Evolutionary conservation across 1,140 invertebrate species (phyloP), one percentile per base, ranked within the genome.

Genomic region (Tetragnatha versicolor): DNA sequence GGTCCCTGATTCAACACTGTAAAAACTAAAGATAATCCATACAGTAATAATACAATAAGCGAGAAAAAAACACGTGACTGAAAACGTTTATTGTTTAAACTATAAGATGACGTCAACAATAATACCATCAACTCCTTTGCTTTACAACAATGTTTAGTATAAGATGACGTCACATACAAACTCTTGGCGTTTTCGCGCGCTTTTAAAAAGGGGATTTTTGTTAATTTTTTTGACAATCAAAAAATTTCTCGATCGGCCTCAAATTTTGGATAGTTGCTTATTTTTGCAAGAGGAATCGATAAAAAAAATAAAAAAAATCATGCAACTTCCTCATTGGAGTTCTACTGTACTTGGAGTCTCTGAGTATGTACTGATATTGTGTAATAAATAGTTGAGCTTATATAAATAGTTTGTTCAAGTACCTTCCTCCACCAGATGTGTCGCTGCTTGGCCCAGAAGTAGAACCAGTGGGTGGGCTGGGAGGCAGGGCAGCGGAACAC

Each of bases 361-460:
- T n/a, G n/a, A n/a, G n/a, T n/a, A n/a, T n/a, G n/a, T n/a, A 47
- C 12, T 47, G 3, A 17, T 2, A 47, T 2, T 12, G 20, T 47
- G 20, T 17, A 20, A 47, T 47, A 17, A 1, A 47, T 47, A 17
- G 1, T 12, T 17, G 1, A 3, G 12, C 20, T 47, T 12, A 17
- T 2, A 47, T 47, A 47, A 17, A 17, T 47, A 47, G 42, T 47
- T 47, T 65, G n/a, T 7, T 42, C 10, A 14, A n/a, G 27, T 42
- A 77, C 73, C 35, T 66, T 77, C 53, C 73, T 77, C 73, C 73
- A 77, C 73, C 73, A 77, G 5, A 51, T 20, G 10, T 65, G 39
- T 37, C 73, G 20, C 20, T 77, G 35, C 31, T 65, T 65, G 6
- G 60, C 51, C 73, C 73, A 77, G 35, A 65, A 27, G 29, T 77